phyloP scores from a whole-genome alignment of 2,888 invertebrate genomes.

The Lasioglossum figueresi region DNA sequence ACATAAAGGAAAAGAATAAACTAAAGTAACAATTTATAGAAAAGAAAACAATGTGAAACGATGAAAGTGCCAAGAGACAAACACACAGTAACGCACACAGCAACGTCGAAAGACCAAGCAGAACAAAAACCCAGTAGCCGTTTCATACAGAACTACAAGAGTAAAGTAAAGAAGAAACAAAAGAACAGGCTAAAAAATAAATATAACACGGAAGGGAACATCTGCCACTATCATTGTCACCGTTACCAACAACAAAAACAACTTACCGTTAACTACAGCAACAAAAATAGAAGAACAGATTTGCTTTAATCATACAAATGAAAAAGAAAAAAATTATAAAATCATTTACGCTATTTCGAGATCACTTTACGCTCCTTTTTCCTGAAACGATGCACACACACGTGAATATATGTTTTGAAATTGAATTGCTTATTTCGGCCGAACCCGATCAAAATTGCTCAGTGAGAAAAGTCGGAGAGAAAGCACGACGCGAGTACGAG shows the following conservation, averaged over 20 bases:
- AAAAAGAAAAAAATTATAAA: constrained; percentile 21
- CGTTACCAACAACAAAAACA: not conserved
- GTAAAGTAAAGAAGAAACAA: constrained; percentile 8
- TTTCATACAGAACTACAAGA: not conserved
- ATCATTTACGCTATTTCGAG: constrained; percentile 68
- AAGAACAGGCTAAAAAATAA: not conserved
- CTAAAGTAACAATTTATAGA: constrained; percentile 51
- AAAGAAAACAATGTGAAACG: constrained; percentile 43
- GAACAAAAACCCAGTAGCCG: constrained; percentile 18
- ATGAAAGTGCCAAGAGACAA: constrained; percentile 77
- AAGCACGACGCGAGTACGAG: constrained; percentile 67
- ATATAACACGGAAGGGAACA: not conserved
- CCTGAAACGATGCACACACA: constrained; percentile 50
- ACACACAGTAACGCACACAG: constrained; percentile 27
- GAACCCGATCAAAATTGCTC: constrained; percentile 55
- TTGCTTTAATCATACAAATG: constrained; percentile 42
- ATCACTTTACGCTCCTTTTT: constrained; percentile 65
- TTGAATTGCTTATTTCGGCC: constrained; percentile 60
- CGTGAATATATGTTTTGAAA: constrained; percentile 4
- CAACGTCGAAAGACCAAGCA: not conserved
- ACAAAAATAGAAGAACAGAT: constrained; percentile 31
- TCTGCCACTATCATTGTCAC: constrained; percentile 15
- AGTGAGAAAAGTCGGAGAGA: not conserved
- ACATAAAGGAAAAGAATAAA: constrained; percentile 18
- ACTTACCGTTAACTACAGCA: not conserved